Conservation (phyloP, 2,888 invertebrate genomes). For the Apotomis betuletana region DNA sequence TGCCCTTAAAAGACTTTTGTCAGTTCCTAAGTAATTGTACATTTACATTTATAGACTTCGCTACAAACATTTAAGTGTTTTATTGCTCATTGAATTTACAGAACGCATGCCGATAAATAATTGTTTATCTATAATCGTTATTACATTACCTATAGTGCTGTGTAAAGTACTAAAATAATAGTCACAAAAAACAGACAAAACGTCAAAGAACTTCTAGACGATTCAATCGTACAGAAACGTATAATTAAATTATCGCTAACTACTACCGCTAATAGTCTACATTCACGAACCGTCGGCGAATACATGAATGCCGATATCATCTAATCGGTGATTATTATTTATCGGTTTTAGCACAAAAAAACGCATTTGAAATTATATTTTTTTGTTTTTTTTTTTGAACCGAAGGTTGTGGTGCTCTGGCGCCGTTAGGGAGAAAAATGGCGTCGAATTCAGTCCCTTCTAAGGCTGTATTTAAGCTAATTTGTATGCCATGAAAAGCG, state of each 20-base stretch:
- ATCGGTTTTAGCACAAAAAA: conserved; percentile 20
- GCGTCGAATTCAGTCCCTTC: conserved; percentile 11
- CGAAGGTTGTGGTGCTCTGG: conserved; percentile 31
- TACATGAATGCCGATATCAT: conserved; percentile 28
- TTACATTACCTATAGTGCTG: background rate
- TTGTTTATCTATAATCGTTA: background rate
- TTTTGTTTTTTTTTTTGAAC: conserved; percentile 22
- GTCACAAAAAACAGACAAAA: background rate
- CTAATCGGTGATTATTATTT: conserved; percentile 32
- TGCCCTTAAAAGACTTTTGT: conserved; percentile 42
- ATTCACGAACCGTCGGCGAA: conserved; percentile 40
- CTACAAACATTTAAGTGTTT: background rate
- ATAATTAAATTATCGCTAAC: conserved; percentile 31
- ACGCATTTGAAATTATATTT: conserved; percentile 1
- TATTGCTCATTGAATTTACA: background rate
- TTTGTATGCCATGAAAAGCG: no score
- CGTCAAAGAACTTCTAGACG: conserved; percentile 17
- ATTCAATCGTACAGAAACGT: conserved; percentile 16
- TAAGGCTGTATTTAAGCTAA: no score
- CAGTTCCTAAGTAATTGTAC: conserved; percentile 36
- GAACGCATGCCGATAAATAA: background rate
- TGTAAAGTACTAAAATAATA: background rate
- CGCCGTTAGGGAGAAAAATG: conserved; percentile 31
- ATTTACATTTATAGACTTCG: conserved; percentile 5
- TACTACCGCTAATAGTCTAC: conserved; percentile 39